Base-by-base conservation (phyloP, 1,140 invertebrate genomes). In the Rhynchophorus ferrugineus region DNA sequence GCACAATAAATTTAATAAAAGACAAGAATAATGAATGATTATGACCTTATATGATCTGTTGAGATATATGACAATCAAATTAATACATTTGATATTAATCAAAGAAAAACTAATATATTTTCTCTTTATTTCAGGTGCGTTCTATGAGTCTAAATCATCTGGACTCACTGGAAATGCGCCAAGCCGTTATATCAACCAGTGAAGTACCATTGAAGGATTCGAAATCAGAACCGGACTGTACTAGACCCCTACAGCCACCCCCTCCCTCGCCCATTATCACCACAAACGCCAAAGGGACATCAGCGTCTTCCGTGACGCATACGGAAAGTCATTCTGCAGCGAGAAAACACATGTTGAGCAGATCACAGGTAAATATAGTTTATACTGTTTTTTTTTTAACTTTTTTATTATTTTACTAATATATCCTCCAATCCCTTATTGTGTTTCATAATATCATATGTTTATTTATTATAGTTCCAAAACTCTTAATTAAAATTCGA, bases 131-230 rank as follows among this genome's bases (percentile, higher is more conserved):
- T 1, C 64, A 82, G 80, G 77, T 79, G 55, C 78, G 80, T 53
- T 81, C 79, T 19, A 72, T 78, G 56, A 80, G 78, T 63, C 64
- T 81, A 59, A 81, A 78, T 56, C 79, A 80, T 64, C 71, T 82
- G 57, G 79, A 81, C 66, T 72, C 73, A 38, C 63, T 81, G 59
- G 77, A 79, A 61, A 73, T 73, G 69, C 72, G 70, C 44, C 77
- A 78, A 70, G 66, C 77, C 56, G 73, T 76, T 49, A 55, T 60
- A 21, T 55, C 60, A 14, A 49, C 60, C 3, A 45, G 58, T 5
- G 56, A 62, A 13, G 44, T 56, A 20, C 44, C 58, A 8, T 52
- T 68, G 35, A 69, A 73, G 56, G 70, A 73, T 53, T 70, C 68
- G 9, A 65, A 62, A 53, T 72, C 70, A 6, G 71, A 72, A 57